Conservation (phyloP, 2,888 invertebrate genomes). For the Mythimna pallens region DNA sequence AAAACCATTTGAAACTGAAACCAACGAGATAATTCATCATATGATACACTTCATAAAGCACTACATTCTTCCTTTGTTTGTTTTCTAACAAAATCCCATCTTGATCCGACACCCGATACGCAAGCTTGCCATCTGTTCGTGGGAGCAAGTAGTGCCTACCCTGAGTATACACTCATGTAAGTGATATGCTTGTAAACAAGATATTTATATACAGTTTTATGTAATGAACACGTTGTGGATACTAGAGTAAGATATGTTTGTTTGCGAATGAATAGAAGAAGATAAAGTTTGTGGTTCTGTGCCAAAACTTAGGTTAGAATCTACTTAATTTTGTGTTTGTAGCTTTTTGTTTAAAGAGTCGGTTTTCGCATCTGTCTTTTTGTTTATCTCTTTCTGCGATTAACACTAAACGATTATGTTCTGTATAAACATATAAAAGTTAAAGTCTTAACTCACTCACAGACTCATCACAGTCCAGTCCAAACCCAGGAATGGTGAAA, state of each 20-base stretch:
- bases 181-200: constrained; percentile 13
- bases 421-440: too few species aligned
- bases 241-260: background rate
- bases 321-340: background rate
- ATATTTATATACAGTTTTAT: background rate
- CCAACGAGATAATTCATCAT: background rate
- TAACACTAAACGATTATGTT: too few species aligned
- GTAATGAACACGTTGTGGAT: background rate
- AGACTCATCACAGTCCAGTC: too few species aligned
- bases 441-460: too few species aligned
- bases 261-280: background rate
- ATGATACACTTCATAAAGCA: background rate
- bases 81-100: constrained; percentile 18
- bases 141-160: background rate
- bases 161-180: background rate
- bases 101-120: constrained; percentile 9
- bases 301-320: background rate
- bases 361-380: too few species aligned
- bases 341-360: too few species aligned
- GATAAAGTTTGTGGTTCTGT: background rate
- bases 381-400: too few species aligned
- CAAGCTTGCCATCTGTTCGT: constrained; percentile 12
- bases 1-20: too few species aligned
- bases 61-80: constrained; percentile 5
- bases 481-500: too few species aligned